Base-by-base conservation (phyloP, 2,797 vertebrate genomes). In the Lepus townsendii region DNA sequence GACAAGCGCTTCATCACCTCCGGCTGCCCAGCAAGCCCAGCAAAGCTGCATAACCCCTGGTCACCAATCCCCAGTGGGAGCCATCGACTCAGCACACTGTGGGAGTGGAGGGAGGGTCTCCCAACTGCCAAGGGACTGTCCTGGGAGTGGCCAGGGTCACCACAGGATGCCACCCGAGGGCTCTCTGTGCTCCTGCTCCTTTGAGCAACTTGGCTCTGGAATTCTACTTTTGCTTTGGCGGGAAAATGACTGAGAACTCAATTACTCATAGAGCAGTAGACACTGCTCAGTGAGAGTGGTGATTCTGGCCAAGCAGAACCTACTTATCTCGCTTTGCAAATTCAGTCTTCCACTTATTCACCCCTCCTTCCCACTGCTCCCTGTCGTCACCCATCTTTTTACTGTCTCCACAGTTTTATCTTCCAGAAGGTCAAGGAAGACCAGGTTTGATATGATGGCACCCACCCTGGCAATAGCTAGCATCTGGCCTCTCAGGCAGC, bases 1-100 rank as follows among this genome's bases (percentile, higher is more conserved):
- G 95, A 38, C 60, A 94, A 97, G 92, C 96, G 94, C 88, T 98
- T 96, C 0, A 52, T 97, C 97, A 97, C 94, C 75, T 92, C 84
- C 92, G 97, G 93, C 93, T 91, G 85, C 91, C 95, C 88, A 68
- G 88, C 42, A 13, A 94, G 95, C 47, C 91, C 86, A 83, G 66
- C 0, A 0, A 91, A 3, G 3, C 32, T 2, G n/a, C 92, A 80
- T 38, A 95, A 87, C 83, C 76, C 85, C 60, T 0, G 66, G 66
- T 0, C 93, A 86, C 73, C 19, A 79, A 77, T 96, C 95, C 97
- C 88, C 50, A 88, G 35, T 32, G 88, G 71, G 72, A 93, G 80
- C 32, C 76, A 84, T 77, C 0, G 0, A 79, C 72, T 90, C 26
- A 72, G 66, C 50, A 95, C 91, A 78, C 50, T 47, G 42, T 47